Evolutionary conservation across 2,797 vertebrate genomes (phyloP), one percentile per base, ranked within the genome.

Genomic region (Poecilia wingei): DNA sequence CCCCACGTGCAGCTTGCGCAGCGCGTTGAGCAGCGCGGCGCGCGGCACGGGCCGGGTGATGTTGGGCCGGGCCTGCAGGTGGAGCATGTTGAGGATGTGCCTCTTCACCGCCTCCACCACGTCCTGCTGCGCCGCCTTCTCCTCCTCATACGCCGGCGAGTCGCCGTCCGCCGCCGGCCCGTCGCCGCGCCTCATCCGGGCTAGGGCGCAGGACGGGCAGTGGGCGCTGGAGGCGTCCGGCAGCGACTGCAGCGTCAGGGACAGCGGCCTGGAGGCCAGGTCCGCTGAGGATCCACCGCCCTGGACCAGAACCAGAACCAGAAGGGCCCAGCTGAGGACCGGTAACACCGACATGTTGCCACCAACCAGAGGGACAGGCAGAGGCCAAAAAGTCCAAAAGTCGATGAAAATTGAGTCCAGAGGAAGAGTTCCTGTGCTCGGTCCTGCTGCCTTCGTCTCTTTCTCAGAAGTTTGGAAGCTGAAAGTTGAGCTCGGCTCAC

Each of bases 21-120:
- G 96, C 79, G 98, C 98, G 86, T 99, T 99, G 87, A 99, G 96
- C 73, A 99, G 96, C 12, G 98, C 98, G 75, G 97, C 97, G 74
- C 98, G 97, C 79, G 98, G 98, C 85, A 99, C 97, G 0, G 98
- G 96, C 87, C 97, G 96, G 49, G 97, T 99, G 95, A 99, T 96
- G 93, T 99, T 98, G 90, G 98, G 98, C 91, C 97, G 97, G 76
- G 95, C 93, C 92, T 96, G 98, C 89, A 99, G 96, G 93, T 99
- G 98, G 95, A 99, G 95, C 98, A 98, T 98, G 96, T 96, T 98
- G 79, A 99, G 93, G 89, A 99, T 99, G 96, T 99, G 98, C 83
- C 95, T 96, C 95, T 99, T 99, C 84, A 99, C 98, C 72, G 98
- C 98, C 95, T 99, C 98, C 93, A 99, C 98, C 97, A 99, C 98